Evolutionary conservation across 2,113 vertebrate species (phyloP).

Genomic region (Gorilla gorilla): DNA sequence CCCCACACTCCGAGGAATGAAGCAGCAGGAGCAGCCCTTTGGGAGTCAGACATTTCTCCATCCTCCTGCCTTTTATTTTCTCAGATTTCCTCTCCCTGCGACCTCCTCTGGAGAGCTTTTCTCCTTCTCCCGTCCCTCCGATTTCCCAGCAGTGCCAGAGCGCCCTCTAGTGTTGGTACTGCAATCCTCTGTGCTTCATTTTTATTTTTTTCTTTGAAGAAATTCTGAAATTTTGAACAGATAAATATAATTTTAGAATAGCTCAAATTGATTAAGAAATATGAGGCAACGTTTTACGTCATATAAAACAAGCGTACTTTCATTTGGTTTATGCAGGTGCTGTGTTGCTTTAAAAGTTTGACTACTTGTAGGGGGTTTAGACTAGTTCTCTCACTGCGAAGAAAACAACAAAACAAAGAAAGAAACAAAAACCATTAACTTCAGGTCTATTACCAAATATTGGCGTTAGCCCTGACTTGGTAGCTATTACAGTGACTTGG

Average conservation of each 20-base stretch:
- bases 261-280: slow-evolving; percentile 14
- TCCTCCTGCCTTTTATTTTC: not conserved
- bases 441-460: not conserved
- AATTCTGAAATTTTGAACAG: not conserved
- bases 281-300: not conserved
- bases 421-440: not conserved
- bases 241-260: not conserved
- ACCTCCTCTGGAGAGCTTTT: no score
- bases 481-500: not conserved
- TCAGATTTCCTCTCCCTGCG: accelerated
- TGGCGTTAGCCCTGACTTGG: not conserved
- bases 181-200: not conserved
- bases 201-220: not conserved
- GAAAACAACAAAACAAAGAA: not conserved
- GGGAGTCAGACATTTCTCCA: not conserved
- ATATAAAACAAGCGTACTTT: not conserved
- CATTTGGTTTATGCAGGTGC: not conserved
- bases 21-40: not conserved
- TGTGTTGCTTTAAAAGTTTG: not conserved
- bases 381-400: not conserved
- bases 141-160: slow-evolving; percentile 7
- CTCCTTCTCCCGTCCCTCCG: not conserved
- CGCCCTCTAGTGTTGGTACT: slow-evolving; percentile 59
- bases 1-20: not conserved
- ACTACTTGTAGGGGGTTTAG: not conserved